These are phyloP conservation scores for Chelmon rostratus DNA, from an alignment of 2,797 vertebrate genomes.

Conservation along the genomic window DNA sequence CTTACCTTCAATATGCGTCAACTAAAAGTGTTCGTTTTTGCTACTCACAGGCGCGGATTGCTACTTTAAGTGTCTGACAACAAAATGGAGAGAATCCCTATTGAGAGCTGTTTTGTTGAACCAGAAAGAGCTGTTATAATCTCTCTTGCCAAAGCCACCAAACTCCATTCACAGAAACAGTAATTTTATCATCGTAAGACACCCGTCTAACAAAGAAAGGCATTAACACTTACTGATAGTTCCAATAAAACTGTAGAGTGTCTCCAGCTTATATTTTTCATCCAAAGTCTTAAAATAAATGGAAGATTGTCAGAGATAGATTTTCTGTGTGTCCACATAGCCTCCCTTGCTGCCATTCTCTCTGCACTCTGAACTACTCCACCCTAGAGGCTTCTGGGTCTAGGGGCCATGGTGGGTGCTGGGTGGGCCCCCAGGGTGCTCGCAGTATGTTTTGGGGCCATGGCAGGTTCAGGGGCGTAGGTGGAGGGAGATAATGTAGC, in stretches of 20 bases:
- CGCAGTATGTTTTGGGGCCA: conserved; percentile 12
- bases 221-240: not conserved
- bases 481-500: conserved; percentile 44
- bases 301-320: not conserved
- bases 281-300: conserved; percentile 25
- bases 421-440: not conserved
- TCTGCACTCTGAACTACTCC: conserved; percentile 29
- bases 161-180: too few species aligned
- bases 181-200: too few species aligned
- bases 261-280: conserved; percentile 42
- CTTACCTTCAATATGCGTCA: too few species aligned
- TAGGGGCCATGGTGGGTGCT: conserved; percentile 9
- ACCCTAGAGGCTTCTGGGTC: conserved; percentile 14
- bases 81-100: too few species aligned
- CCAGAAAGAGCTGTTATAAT: too few species aligned
- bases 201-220: too few species aligned
- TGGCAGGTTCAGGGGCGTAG: conserved; percentile 46
- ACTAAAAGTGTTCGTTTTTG: too few species aligned
- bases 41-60: too few species aligned
- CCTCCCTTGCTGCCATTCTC: not conserved
- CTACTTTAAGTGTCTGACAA: too few species aligned
- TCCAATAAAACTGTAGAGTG: conserved; percentile 9
- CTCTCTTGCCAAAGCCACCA: too few species aligned
- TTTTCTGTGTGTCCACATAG: conserved; percentile 1
- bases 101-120: too few species aligned